These are phyloP conservation scores for Ophion ellenae DNA, from an alignment of 2,888 invertebrate species.

Conservation along the genomic window DNA sequence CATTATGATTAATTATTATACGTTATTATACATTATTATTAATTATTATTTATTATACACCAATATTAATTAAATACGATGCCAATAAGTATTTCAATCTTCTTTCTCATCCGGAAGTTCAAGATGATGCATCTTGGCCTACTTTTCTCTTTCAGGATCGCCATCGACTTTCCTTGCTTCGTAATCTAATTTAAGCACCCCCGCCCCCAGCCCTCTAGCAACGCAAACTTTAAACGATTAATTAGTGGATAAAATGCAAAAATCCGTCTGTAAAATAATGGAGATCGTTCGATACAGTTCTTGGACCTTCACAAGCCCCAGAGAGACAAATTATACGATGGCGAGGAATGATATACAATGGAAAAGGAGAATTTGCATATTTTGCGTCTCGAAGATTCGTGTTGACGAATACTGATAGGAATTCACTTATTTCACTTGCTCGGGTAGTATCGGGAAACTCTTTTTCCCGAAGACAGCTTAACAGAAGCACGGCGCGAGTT, in stretches of 20 bases:
- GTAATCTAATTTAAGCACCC: not conserved
- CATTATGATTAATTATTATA: no score
- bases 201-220: not conserved
- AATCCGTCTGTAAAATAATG: constrained; percentile 14
- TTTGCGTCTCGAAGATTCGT: constrained; percentile 33
- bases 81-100: no score
- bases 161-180: not conserved
- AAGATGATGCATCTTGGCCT: no score
- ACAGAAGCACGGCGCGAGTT: constrained; percentile 5
- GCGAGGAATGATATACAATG: constrained; percentile 46
- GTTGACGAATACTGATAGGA: constrained; percentile 51
- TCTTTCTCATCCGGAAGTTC: no score
- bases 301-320: constrained; percentile 14
- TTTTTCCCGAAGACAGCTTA: not conserved
- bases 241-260: constrained; percentile 26
- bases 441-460: constrained; percentile 19
- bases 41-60: no score
- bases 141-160: no score
- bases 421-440: constrained; percentile 18
- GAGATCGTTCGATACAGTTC: not conserved
- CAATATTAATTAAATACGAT: no score
- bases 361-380: constrained; percentile 47
- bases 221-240: not conserved
- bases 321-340: constrained; percentile 21
- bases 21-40: no score